A percentile compares a stretch with the other conserved stretches of the same genome.
Conservation (phyloP, 1,140 invertebrate species). For the Drosophila grimshawi region DNA sequence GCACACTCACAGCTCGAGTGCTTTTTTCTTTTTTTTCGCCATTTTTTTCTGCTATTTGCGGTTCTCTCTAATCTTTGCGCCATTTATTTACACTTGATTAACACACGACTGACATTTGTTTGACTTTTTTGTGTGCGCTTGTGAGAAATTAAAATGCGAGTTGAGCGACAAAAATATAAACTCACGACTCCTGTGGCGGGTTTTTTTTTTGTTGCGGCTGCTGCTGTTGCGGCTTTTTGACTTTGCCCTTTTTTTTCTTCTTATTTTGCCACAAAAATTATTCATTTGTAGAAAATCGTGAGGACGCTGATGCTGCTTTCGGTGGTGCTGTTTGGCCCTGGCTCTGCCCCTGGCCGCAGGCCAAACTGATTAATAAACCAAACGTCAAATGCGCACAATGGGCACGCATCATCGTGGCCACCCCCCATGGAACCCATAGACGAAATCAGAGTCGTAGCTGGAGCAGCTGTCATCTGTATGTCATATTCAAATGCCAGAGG, state of each 20-base stretch:
- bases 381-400: conserved; percentile 82
- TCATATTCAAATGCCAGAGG: conserved; percentile 63
- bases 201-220: conserved; percentile 35
- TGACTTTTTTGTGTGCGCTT: conserved; percentile 70
- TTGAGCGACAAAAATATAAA: conserved; percentile 44
- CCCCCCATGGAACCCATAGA: conserved; percentile 31
- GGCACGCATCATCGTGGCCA: conserved; percentile 67
- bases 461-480: conserved; percentile 82
- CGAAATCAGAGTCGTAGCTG: conserved; percentile 37
- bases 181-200: conserved; percentile 6
- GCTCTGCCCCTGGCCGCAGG: conserved; percentile 58
- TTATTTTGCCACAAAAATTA: conserved; percentile 66
- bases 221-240: conserved; percentile 48
- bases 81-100: conserved; percentile 85
- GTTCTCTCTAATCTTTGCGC: conserved; percentile 83
- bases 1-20: neutral
- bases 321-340: conserved; percentile 22
- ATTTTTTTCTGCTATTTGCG: conserved; percentile 20
- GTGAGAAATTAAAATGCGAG: conserved; percentile 73
- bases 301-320: conserved; percentile 31
- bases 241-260: conserved; percentile 57
- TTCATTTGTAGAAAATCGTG: conserved; percentile 80
- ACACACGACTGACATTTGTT: conserved; percentile 84
- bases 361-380: conserved; percentile 84
- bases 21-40: neutral